Evolutionary conservation across 2,888 invertebrate species (phyloP).

Genomic region (Heliconius ismenius): DNA sequence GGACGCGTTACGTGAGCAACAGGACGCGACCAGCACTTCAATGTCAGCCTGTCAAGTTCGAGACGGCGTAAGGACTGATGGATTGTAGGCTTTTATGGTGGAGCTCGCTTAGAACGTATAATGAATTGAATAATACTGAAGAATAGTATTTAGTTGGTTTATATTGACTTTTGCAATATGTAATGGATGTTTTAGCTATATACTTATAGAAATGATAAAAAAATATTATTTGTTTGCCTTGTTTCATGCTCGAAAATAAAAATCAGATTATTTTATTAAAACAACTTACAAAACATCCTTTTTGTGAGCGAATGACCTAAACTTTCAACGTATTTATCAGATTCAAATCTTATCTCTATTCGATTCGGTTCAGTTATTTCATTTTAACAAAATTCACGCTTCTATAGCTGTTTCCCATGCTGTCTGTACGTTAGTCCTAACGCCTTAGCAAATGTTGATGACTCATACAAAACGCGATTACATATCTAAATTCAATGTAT

Average conservation of each 20-base stretch:
- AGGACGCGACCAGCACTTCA: conserved; percentile 66
- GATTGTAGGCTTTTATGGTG: conserved; percentile 6
- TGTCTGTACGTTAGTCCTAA: conserved; percentile 2
- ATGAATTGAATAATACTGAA: conserved; percentile 1
- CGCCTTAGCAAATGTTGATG: background rate
- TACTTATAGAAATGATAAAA: background rate
- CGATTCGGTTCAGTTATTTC: conserved; percentile 24
- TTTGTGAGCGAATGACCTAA: background rate
- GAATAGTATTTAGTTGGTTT: conserved; percentile 2
- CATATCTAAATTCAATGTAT: conserved; percentile 6
- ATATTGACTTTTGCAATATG: background rate
- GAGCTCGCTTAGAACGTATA: conserved; percentile 15
- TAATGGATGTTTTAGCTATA: background rate
- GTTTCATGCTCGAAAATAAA: background rate
- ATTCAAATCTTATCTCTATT: conserved; percentile 19
- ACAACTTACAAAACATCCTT: background rate
- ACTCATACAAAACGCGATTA: conserved; percentile 4
- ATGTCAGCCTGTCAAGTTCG: conserved; percentile 50
- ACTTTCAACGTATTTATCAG: background rate
- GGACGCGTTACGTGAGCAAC: conserved; percentile 71
- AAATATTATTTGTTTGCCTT: background rate
- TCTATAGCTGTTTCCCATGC: background rate
- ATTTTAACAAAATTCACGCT: conserved; percentile 20
- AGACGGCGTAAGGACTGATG: conserved; percentile 33
- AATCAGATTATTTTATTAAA: no score